Percentiles rank a stretch among this genome's conserved stretches.
Conservation (phyloP, 2,113 vertebrate genomes). For the Fukomys damarensis region DNA sequence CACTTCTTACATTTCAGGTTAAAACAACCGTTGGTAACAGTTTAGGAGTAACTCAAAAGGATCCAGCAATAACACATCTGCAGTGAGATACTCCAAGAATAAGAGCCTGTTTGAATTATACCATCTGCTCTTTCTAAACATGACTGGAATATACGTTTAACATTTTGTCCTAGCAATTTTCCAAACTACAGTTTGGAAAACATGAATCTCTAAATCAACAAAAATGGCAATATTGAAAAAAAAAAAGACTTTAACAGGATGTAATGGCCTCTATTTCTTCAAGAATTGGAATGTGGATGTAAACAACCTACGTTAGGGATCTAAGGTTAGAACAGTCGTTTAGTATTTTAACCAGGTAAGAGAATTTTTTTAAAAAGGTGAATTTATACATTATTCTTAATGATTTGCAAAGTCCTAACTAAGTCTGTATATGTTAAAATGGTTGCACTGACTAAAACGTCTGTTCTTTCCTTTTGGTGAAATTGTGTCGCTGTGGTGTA, state of each 20-base stretch:
- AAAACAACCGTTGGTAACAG: slow-evolving; percentile 53
- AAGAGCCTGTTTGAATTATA: slow-evolving; percentile 35
- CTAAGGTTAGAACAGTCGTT: background rate
- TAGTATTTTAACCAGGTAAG: background rate
- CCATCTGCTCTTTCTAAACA: slow-evolving; percentile 58
- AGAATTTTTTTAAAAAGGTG: background rate
- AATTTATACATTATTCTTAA: background rate
- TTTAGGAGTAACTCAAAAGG: slow-evolving; percentile 46
- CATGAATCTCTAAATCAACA: slow-evolving; percentile 17
- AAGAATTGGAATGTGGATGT: slow-evolving; percentile 42
- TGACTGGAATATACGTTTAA: background rate
- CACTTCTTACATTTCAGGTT: slow-evolving; percentile 51
- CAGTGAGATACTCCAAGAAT: slow-evolving; percentile 61
- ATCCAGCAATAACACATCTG: slow-evolving; percentile 39
- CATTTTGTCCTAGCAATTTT: slow-evolving; percentile 60
- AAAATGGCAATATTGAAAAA: slow-evolving; percentile 40
- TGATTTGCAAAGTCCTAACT: slow-evolving; percentile 26
- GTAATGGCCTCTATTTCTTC: slow-evolving; percentile 24
- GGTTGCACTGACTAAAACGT: slow-evolving; percentile 4
- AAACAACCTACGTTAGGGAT: slow-evolving; percentile 34
- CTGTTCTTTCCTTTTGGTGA: slow-evolving; percentile 32
- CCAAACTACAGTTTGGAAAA: slow-evolving; percentile 60
- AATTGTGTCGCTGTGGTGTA: background rate
- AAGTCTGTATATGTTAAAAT: slow-evolving; percentile 6
- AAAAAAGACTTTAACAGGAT: slow-evolving; percentile 40